Base-by-base conservation (phyloP, 2,888 invertebrate genomes). In the Nymphalis urticae region DNA sequence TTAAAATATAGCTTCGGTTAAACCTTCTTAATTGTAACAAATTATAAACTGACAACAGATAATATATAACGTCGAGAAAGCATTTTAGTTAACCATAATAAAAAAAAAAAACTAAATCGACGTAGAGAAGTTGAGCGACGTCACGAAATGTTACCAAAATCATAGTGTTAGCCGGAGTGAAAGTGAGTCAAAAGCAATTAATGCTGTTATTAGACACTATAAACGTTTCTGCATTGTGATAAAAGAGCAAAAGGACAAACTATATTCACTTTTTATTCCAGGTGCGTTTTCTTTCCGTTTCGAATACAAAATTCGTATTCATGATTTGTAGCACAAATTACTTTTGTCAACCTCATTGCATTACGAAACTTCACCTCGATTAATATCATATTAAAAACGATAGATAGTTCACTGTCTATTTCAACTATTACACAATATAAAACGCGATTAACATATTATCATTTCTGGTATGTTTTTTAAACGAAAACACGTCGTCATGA, bases 71-170 rank as follows among this genome's bases (percentile, higher is more conserved):
- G 73, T 80, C 81, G 85, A 87, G 88, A 89, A 89, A 89, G 87
- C 80, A 75, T 78, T 77, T 77, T 71, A 71, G 77, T 80, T 79
- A 72, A 27, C 72, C 72, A 77, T 79, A 78, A 81, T 85, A 82
- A 81, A 76, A 79, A 78, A 81, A 85, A 82, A 82, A 79, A 82
- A 75, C 81, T 75, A 82, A 79, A 82, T 83, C 81, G 78, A 84
- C 77, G 77, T 80, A 81, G 79, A 80, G 76, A 78, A 54, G 32
- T 76, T 78, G 76, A 74, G 77, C 81, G 81, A 81, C 85, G 83
- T 85, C 85, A 86, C 83, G 82, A 84, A 83, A 86, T 82, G 85
- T 82, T 85, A 88, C 83, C 85, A 84, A 86, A 89, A 85, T 86
- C 66, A 80, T 76, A 77, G 73, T 79, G 80, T 82, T 83, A 76